Evolutionary conservation across 2,888 invertebrate genomes (phyloP), one percentile per base, ranked within the genome.

Genomic region (Folsomia candida): DNA sequence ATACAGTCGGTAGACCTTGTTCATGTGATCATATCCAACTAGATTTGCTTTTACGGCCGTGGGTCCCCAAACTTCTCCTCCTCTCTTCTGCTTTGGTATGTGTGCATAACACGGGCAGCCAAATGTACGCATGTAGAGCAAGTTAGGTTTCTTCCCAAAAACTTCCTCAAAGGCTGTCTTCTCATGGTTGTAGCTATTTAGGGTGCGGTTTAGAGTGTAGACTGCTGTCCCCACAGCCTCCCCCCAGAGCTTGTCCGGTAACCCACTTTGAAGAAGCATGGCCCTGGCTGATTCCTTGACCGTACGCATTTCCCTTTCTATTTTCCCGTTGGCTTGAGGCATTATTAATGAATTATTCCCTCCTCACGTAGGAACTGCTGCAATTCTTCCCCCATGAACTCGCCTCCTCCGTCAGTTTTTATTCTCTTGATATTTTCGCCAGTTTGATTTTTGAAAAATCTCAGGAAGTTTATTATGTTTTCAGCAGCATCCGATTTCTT

Each of bases 141-240:
- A 29, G 70, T 82, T n/a, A n/a, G n/a, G n/a, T n/a, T n/a, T n/a
- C n/a, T n/a, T n/a, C n/a, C 74, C 22, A 57, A 79, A 73, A 82
- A 83, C 83, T 2, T 80, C 22, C 73, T 83, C 83, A 68, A 80
- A 79, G 0, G 83, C 81, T 1, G 82, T 82, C 70, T 75, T 76
- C 9, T 76, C 78, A 14, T 70, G 51, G 4, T 79, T 59, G 3
- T 68, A 70, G 51, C 59, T 80, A n/a, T 80, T 79, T n/a, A 80
- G 78, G 47, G 78, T 75, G 59, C 82, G 68, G 67, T 83, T 83
- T 51, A 77, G 69, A 6, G 82, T 64, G 64, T 82, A 82, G 29
- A 81, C 80, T 11, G 81, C 81, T 14, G 80, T 81, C 47, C 74
- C 75, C 11, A 82, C 74, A 1, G 82, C 82, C 70, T 83, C 82